Base-by-base conservation (phyloP, 2,888 invertebrate species). In the Mimas tiliae region DNA sequence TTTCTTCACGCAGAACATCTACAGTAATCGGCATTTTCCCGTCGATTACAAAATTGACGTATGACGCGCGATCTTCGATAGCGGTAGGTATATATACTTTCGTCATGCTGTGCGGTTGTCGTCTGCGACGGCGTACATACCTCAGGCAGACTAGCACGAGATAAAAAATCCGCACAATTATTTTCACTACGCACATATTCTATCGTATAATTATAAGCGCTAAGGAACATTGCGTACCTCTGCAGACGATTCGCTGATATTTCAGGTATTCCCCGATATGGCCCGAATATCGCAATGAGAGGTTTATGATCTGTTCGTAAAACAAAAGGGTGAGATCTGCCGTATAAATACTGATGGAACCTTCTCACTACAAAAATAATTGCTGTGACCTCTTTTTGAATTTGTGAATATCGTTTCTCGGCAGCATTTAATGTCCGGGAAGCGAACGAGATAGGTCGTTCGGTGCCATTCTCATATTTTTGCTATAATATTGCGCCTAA, bases 401-500 rank as follows among this genome's bases (percentile, higher is more conserved):
- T 71, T 47, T 75, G 76, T 27, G 70, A 4, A n/a, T n/a, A n/a
- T n/a, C n/a, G n/a, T n/a, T n/a, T n/a, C n/a, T n/a, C n/a, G n/a
- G n/a, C n/a, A n/a, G 38, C 38, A 27, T 63, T 71, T 9, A 78
- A 52, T 4, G 72, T 72, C 0, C 74, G 71, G 42, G 73, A 76
- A 1, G 65, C 74, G 51, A 68, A 79, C 0, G 66, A 67, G n/a
- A 76, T 68, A 1, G 73, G 74, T 11, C 70, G 64, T 66, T 71
- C 74, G 47, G 38, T 8, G 0, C 67, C 66, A 12, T 72, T 69
- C 2, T 21, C 34, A 7, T 48, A 67, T 14, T 68, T 51, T 48
- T 74, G 76, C 9, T 75, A 73, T 38, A 76, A 65, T 12, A 77
- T 64, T 7, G 0, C 72, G 74, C 19, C n/a, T n/a, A n/a, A n/a